A percentile compares a stretch with the other conserved stretches of the same genome.
These are phyloP conservation scores for Acestrorhynchus altus DNA, from an alignment of 2,797 vertebrate genomes.

Conservation along the genomic window DNA sequence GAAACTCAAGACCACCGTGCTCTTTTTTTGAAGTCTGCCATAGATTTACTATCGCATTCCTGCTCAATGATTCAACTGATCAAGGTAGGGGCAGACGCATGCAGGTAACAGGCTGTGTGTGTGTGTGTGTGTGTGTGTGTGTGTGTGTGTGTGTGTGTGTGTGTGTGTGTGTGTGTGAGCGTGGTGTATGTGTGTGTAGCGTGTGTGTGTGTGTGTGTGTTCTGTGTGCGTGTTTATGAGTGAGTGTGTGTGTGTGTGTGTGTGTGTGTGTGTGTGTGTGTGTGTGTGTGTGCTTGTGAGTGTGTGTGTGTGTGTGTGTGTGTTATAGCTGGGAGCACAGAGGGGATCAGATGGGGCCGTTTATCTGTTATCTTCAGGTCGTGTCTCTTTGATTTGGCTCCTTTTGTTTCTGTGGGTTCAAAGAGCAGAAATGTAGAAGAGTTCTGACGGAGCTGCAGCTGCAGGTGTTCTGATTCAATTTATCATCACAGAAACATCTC, in stretches of 20 bases:
- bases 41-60: conserved; percentile 71
- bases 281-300: not conserved
- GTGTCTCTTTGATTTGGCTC: conserved; percentile 58
- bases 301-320: conserved; percentile 6
- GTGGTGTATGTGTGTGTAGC: not conserved
- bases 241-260: not conserved
- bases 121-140: not conserved
- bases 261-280: not conserved
- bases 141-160: not conserved
- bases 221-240: not conserved
- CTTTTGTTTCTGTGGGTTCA: conserved; percentile 60
- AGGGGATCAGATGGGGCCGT: conserved; percentile 54
- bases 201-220: not conserved
- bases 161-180: not conserved
- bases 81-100: conserved; percentile 41
- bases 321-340: conserved; percentile 49
- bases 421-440: conserved; percentile 52
- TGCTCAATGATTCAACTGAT: conserved; percentile 75
- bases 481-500: conserved; percentile 51
- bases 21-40: conserved; percentile 40
- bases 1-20: conserved; percentile 40
- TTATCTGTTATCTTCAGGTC: conserved; percentile 62
- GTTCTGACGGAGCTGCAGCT: conserved; percentile 50
- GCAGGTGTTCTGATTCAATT: conserved; percentile 64
- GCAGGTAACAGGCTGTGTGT: conserved; percentile 23